Conservation (phyloP, 2,113 vertebrate genomes). For the Triplophysa rosa region DNA sequence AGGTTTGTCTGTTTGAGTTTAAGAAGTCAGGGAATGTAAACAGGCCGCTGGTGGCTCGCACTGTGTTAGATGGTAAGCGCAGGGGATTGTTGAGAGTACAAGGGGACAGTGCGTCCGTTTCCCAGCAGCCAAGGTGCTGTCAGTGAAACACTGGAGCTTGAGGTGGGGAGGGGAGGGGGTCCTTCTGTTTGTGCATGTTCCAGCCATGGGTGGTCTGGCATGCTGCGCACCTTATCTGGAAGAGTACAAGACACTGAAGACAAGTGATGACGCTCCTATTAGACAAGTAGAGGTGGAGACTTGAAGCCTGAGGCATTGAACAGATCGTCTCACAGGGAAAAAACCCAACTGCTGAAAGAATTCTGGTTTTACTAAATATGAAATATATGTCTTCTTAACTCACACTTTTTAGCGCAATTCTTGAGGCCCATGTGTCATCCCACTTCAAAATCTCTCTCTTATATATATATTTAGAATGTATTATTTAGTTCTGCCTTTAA, state of each 20-base stretch:
- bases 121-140: conserved; percentile 31
- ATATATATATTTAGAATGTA: too few relatives aligned
- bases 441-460: too few relatives aligned
- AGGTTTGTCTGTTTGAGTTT: conserved; percentile 49
- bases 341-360: background rate
- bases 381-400: background rate
- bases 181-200: conserved; percentile 39
- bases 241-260: conserved; percentile 46
- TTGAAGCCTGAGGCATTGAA: background rate
- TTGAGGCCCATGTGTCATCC: background rate
- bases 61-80: background rate
- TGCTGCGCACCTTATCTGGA: conserved; percentile 64
- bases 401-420: background rate
- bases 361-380: background rate
- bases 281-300: conserved; percentile 9
- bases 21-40: conserved; percentile 65
- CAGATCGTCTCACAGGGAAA: background rate
- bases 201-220: conserved; percentile 68
- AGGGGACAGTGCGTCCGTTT: conserved; percentile 14
- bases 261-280: conserved; percentile 28
- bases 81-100: conserved; percentile 15
- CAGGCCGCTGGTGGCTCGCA: conserved; percentile 38
- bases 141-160: background rate
- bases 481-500: too few relatives aligned
- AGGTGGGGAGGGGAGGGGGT: background rate